A percentile compares a stretch with the other conserved stretches of the same genome.
Evolutionary conservation across 2,113 vertebrate genomes (phyloP).

Genomic region (Glaucidium brasilianum): DNA sequence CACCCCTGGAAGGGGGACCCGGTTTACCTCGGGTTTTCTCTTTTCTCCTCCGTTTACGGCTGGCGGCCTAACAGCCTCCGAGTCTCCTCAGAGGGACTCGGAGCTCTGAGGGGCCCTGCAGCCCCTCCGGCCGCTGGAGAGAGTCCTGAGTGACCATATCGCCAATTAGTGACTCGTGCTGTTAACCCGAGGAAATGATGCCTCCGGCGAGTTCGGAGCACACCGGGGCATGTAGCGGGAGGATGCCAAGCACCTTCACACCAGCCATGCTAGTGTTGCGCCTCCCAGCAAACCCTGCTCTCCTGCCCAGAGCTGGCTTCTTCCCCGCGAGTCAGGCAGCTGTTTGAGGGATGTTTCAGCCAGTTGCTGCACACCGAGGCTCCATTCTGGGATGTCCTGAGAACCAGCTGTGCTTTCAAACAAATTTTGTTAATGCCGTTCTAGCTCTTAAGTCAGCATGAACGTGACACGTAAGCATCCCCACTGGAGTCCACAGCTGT

Average conservation of each 20-base stretch:
- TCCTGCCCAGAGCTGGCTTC: not conserved
- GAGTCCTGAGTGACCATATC: rapidly evolving
- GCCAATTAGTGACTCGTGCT: rapidly evolving
- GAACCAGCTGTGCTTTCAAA: not conserved
- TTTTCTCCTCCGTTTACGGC: not conserved
- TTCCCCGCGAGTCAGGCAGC: not conserved
- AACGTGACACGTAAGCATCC: rapidly evolving
- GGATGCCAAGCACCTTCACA: not conserved
- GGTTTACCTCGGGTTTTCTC: not conserved
- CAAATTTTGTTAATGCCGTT: not conserved
- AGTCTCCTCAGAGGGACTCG: not conserved
- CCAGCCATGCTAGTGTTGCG: not conserved
- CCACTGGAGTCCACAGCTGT: not conserved
- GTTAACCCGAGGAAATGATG: not conserved
- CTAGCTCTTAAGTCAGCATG: not conserved
- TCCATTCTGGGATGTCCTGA: not conserved
- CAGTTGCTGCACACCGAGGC: not conserved
- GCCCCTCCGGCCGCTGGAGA: not conserved
- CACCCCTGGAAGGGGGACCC: not conserved
- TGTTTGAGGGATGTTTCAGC: not conserved
- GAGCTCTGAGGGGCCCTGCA: not conserved
- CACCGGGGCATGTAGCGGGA: rapidly evolving
- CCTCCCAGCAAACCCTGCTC: not conserved
- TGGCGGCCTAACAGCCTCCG: not conserved
- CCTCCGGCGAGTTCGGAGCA: not conserved